Evolutionary conservation across 2,888 invertebrate genomes (phyloP).

Genomic region (Tuberolachnus salignus): DNA sequence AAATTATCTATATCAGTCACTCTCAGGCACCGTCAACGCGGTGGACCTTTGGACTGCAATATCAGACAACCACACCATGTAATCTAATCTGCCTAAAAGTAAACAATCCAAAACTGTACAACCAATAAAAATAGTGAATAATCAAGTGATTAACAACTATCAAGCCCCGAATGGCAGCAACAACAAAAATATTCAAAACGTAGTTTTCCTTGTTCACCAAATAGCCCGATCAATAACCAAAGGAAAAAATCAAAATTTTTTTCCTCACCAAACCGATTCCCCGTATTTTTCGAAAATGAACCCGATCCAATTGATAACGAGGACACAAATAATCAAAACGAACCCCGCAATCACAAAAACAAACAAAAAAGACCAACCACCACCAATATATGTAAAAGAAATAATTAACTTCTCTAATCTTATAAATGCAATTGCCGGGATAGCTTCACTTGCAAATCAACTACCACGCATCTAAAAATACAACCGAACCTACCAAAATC

Average conservation of each 20-base stretch:
- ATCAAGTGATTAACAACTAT: background rate
- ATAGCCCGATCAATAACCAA: too few relatives aligned
- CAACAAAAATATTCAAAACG: too few relatives aligned
- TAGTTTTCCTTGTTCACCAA: too few relatives aligned
- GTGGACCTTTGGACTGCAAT: background rate
- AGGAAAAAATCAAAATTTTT: slow-evolving; percentile 10
- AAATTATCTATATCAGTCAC: background rate
- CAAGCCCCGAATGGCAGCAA: too few relatives aligned
- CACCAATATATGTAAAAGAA: slow-evolving; percentile 29
- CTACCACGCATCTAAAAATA: too few relatives aligned
- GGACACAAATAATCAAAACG: slow-evolving; percentile 14
- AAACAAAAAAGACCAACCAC: slow-evolving; percentile 24
- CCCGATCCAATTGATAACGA: background rate
- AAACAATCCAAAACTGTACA: background rate
- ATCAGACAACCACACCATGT: background rate
- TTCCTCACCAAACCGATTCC: slow-evolving; percentile 14
- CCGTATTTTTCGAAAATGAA: slow-evolving; percentile 1
- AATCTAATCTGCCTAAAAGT: background rate
- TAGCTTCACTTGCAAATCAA: too few relatives aligned
- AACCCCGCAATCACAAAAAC: slow-evolving; percentile 13
- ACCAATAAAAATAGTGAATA: slow-evolving; percentile 4
- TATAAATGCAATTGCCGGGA: too few relatives aligned
- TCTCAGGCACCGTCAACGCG: too few relatives aligned
- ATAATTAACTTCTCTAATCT: background rate
- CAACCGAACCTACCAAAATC: too few relatives aligned